Evolutionary conservation across 2,888 invertebrate genomes (phyloP), one percentile per base, ranked within the genome.

Genomic region (Rotaria macrura): DNA sequence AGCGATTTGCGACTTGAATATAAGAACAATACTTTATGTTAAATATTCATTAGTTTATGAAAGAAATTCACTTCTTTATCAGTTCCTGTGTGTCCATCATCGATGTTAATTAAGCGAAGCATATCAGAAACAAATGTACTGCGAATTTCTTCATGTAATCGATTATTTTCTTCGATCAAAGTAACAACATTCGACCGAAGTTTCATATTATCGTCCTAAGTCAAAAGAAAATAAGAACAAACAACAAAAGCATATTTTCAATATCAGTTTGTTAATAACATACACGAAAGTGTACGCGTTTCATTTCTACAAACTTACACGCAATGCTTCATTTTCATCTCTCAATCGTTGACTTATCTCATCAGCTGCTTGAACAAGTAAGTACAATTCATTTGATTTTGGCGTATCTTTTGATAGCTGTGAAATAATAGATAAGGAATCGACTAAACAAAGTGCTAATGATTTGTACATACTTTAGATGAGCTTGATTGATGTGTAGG

Each of bases 81-180:
- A 0, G 79, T 79, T n/a, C n/a, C n/a, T 12, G 23, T n/a, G 43
- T 43, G 40, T 79, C 43, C 79, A 43, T 43, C 79, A n/a, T 79
- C 79, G 0, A 25, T 43, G 43, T 40, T 79, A 25, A 79, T 43
- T n/a, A 79, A 43, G 10, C 79, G 79, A 9, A 86, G 54, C n/a
- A 86, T 84, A 47, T 86, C 86, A 12, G 79, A 83, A 1, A 86
- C 86, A 49, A 84, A 84, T 55, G 84, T 84, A 49, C 74, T 86
- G 74, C 84, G 84, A 25, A 84, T 52, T 49, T 86, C 86, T 84
- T 85, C 74, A 79, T 84, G 84, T 25, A 86, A 52, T 25, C 29
- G n/a, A 43, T 34, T 83, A n/a, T 84, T 86, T 83, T 84, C 84
- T 52, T 86, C 84, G 38, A 86, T 38, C 23, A 86, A n/a, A 47